Conservation (phyloP, 2,888 invertebrate species). For the Melolontha melolontha region DNA sequence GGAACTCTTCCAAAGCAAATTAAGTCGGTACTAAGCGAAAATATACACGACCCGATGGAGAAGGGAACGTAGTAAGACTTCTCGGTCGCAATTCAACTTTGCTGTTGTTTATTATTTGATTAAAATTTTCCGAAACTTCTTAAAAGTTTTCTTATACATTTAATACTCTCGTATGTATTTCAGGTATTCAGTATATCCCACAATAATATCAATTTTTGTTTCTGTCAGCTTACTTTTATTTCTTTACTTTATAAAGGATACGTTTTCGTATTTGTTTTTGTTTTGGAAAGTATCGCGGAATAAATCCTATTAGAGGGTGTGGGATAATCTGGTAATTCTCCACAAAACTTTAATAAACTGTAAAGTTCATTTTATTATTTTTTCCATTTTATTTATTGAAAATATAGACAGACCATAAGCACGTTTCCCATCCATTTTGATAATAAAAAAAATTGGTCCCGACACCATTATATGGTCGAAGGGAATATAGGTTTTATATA, state of each 20-base stretch:
- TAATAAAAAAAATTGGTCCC: too few relatives aligned
- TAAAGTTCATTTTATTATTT: background rate
- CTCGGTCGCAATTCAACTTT: slow-evolving; percentile 35
- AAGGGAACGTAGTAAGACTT: slow-evolving; percentile 37
- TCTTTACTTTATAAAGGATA: background rate
- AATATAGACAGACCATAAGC: too few relatives aligned
- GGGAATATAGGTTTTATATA: too few relatives aligned
- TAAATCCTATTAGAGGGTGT: background rate
- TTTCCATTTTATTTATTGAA: background rate
- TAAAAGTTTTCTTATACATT: slow-evolving; percentile 33
- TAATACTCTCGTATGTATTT: slow-evolving; percentile 30
- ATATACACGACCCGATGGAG: slow-evolving; percentile 18
- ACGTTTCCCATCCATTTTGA: too few relatives aligned
- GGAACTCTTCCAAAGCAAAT: slow-evolving; percentile 34
- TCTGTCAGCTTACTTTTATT: slow-evolving; percentile 4
- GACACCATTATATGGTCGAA: too few relatives aligned
- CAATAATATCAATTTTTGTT: slow-evolving; percentile 24
- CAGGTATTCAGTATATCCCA: slow-evolving; percentile 13
- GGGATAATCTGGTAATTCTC: background rate
- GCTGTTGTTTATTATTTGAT: slow-evolving; percentile 40
- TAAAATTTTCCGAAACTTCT: slow-evolving; percentile 36
- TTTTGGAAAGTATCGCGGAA: too few relatives aligned
- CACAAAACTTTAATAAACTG: slow-evolving; percentile 15
- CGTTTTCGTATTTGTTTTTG: too few relatives aligned
- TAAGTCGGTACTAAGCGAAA: slow-evolving; percentile 36